Evolutionary conservation across 1,140 invertebrate genomes (phyloP), one percentile per base, ranked within the genome.

Genomic region (Brevipalpus yothersi): DNA sequence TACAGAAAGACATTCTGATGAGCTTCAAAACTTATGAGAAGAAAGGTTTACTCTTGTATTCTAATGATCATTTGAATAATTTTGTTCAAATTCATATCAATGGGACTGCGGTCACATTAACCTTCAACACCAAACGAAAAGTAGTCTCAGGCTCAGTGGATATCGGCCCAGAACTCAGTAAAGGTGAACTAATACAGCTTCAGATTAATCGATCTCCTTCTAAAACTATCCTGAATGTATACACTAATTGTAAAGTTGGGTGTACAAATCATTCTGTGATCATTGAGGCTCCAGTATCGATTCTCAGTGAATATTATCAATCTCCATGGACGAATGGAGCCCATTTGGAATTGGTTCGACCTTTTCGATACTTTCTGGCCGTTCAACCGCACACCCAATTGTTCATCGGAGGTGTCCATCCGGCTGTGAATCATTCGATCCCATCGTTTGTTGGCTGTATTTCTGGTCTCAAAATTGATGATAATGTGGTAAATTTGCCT

Each of bases 61-160:
- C 86, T 7, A 88, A 91, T 68, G 89, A 93, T 72, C 83, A 91
- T 70, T 73, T 89, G 45, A 91, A 91, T 65, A 94, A 94, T 70
- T 93, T 94, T 70, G 80, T 90, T 47, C 87, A 92, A 70, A 69
- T 93, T 10, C 87, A 86, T 69, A 80, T 92, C 41, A 78, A 80
- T 59, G 79, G 82, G 61, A 79, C 73, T 64, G 68, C 74, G 75
- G 77, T 90, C 7, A 78, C 86, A 0, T 88, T 87, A 66, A 74
- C 86, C 2, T 90, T 86, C 67, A 91, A 91, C 69, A 77, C 81
- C 59, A 79, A 77, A 57, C 79, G 83, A 67, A 79, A 82, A 69
- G 84, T 90, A 56, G 77, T 84, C 53, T 81, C 86, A 67, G 77
- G 87, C 56, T 80, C 80, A 15, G 78, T 88, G 2, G 75, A 79